phyloP scores from a whole-genome alignment of 1,140 invertebrate genomes.

The Drosophila sp. region DNA sequence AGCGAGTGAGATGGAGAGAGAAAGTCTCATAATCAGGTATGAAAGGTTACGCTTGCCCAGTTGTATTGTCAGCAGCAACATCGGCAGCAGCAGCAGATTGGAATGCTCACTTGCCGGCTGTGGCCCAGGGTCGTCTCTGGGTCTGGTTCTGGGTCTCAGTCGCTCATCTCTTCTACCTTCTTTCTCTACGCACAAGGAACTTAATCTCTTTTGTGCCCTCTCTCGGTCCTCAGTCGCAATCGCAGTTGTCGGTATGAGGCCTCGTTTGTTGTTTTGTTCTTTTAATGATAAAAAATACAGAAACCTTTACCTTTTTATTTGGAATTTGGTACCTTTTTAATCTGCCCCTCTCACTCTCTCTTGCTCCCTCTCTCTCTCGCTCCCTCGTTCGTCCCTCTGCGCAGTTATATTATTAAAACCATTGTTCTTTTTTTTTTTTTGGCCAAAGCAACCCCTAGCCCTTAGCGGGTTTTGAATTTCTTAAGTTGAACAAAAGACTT shows the following conservation, averaged over 20 bases:
- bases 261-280: slow-evolving; percentile 66
- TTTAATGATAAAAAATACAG: slow-evolving; percentile 79
- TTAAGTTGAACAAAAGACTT: slow-evolving; percentile 62
- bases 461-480: slow-evolving; percentile 72
- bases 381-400: slow-evolving; percentile 30
- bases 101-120: slow-evolving; percentile 72
- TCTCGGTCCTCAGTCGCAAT: too few species aligned
- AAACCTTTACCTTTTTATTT: slow-evolving; percentile 78
- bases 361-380: slow-evolving; percentile 1
- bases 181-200: slow-evolving; percentile 70
- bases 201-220: slow-evolving; percentile 78
- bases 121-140: slow-evolving; percentile 22
- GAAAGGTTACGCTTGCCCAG: slow-evolving; percentile 77
- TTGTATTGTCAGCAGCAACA: slow-evolving; percentile 58
- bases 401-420: slow-evolving; percentile 71
- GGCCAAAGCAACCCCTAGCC: slow-evolving; percentile 61
- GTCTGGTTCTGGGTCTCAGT: background rate
- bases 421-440: slow-evolving; percentile 70
- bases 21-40: slow-evolving; percentile 70
- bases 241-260: slow-evolving; percentile 12
- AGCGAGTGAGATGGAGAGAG: slow-evolving; percentile 16
- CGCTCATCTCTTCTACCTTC: slow-evolving; percentile 16
- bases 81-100: slow-evolving; percentile 25
- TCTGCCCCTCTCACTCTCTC: slow-evolving; percentile 38
- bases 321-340: slow-evolving; percentile 81